Evolutionary conservation across 1,140 invertebrate species (phyloP), one percentile per base, ranked within the genome.

Genomic region (Globodera rostochiensis): DNA sequence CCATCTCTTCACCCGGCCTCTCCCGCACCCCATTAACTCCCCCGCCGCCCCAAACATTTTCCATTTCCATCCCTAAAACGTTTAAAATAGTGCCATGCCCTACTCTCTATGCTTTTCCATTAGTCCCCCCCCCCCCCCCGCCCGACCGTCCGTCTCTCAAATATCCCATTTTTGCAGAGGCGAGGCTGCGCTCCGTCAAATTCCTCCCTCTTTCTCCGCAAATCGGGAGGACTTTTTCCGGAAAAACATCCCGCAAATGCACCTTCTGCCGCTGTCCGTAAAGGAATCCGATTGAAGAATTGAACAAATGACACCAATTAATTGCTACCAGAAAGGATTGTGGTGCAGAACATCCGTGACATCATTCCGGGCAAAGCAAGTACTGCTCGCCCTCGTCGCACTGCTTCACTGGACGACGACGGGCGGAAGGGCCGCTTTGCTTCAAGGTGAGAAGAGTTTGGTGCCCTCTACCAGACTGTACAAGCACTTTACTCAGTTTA

Each of bases 351-450:
- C 15, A 15, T 0, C 53, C 5, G 6, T 71, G 25, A 25, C 69
- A 36, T 11, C 69, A 47, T 45, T 64, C 13, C 57, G 50, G 50
- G 7, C 7, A 13, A 53, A 64, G 13, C 13, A 64, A n/a, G 57
- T 64, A 64, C 46, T 76, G 50, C 46, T 60, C 36, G 57, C 53
- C n/a, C 36, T 76, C 13, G 57, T 76, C 25, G 53, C 45, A 60
- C 36, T 76, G 66, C 64, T 69, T 25, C 70, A 69, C 19, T 78
- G 77, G 64, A 69, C 77, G 69, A 36, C 49, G 57, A 36, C 49
- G 21, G 77, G 77, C 19, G 77, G 45, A 64, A 64, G 57, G 70
- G 77, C 77, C 49, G 77, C 77, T 11, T 49, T 78, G 77, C 50
- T 78, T 36, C 77, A 78, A 78, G 77, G 77, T 78, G 60, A 36